Percentiles rank a stretch among this genome's conserved stretches.
phyloP scores from a whole-genome alignment of 2,113 vertebrate genomes.

The Pyxicephalus adspersus region DNA sequence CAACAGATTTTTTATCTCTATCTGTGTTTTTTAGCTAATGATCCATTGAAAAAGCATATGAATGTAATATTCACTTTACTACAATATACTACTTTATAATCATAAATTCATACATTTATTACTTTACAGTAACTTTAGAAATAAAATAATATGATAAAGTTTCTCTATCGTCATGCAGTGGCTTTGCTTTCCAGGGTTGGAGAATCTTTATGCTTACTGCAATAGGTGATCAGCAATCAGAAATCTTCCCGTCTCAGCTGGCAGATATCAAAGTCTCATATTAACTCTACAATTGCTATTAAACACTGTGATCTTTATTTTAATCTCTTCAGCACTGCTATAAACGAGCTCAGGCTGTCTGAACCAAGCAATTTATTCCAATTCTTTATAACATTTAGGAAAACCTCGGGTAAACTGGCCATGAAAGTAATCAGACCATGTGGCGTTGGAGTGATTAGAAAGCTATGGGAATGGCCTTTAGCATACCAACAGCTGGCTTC shows the following conservation, averaged over 20 bases:
- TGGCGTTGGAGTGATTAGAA: slow-evolving; percentile 34
- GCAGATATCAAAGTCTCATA: slow-evolving; percentile 10
- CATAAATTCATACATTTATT: too few species aligned
- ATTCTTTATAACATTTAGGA: neutral
- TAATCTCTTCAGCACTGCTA: neutral
- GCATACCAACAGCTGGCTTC: slow-evolving; percentile 27
- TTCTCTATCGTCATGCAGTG: too few species aligned
- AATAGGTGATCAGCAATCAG: neutral
- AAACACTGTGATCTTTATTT: slow-evolving; percentile 17
- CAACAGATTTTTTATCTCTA: too few species aligned
- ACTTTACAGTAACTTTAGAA: too few species aligned
- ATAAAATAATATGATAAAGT: too few species aligned
- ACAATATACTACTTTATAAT: too few species aligned
- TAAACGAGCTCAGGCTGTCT: slow-evolving; percentile 8
- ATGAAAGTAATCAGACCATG: slow-evolving; percentile 48
- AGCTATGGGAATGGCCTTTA: slow-evolving; percentile 29
- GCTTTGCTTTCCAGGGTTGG: neutral
- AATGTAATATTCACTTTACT: too few species aligned
- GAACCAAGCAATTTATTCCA: slow-evolving; percentile 22
- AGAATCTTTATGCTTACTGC: neutral
- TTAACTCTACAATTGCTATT: neutral
- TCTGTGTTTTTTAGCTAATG: too few species aligned
- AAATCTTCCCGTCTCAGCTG: neutral
- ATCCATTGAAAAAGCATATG: too few species aligned
- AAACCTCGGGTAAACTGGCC: slow-evolving; percentile 30